phyloP scores from a whole-genome alignment of 1,140 invertebrate species.

The Aphidius ervi region DNA sequence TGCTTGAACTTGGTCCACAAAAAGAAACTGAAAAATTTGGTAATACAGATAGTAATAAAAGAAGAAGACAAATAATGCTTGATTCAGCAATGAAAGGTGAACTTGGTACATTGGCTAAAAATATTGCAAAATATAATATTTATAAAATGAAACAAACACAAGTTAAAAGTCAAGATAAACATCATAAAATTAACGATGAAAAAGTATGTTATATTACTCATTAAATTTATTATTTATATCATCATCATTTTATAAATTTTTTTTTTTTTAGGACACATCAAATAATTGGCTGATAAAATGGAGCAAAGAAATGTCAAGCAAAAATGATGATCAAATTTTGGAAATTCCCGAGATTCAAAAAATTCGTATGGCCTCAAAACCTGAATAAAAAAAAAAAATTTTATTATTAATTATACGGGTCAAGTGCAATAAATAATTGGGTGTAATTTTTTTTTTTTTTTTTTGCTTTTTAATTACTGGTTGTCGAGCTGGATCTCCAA shows the following conservation, averaged over 20 bases:
- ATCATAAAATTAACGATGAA: constrained; percentile 27
- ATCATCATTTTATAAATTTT: background rate
- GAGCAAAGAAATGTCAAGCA: constrained; percentile 27
- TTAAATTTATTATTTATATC: background rate
- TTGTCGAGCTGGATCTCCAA: too few species aligned
- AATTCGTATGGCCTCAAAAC: constrained; percentile 18
- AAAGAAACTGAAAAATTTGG: constrained; percentile 62
- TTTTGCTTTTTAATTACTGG: too few species aligned
- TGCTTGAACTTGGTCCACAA: constrained; percentile 75
- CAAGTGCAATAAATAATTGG: too few species aligned
- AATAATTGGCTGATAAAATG: constrained; percentile 35
- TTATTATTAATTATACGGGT: constrained; percentile 8
- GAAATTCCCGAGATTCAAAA: constrained; percentile 24
- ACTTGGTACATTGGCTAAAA: constrained; percentile 43
- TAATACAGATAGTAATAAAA: constrained; percentile 36
- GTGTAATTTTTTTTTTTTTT: too few species aligned
- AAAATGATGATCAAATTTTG: constrained; percentile 18
- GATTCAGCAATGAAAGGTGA: constrained; percentile 43
- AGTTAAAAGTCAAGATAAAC: constrained; percentile 31
- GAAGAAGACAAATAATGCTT: constrained; percentile 41
- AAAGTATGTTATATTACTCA: constrained; percentile 14
- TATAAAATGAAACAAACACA: constrained; percentile 6
- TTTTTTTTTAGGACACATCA: constrained; percentile 25
- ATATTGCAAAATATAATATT: constrained; percentile 43
- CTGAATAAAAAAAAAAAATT: background rate